Percentiles rank a stretch among this genome's conserved stretches.
Evolutionary conservation across 2,888 invertebrate species (phyloP).

Genomic region (Ferdinandea cuprea): DNA sequence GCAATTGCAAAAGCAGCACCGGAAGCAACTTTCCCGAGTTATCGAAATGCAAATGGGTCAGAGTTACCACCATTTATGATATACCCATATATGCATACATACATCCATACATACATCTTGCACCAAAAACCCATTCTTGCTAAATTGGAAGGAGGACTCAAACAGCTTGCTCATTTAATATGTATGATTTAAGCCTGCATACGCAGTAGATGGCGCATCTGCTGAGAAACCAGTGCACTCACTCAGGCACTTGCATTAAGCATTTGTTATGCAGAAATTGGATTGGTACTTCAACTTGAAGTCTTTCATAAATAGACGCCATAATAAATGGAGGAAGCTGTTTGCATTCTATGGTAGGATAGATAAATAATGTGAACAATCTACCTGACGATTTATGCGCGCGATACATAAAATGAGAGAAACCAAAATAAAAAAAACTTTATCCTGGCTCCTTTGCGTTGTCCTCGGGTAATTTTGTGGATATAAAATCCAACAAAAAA

Average conservation of each 20-base stretch:
- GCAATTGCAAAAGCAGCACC: slow-evolving; percentile 43
- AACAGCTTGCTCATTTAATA: slow-evolving; percentile 51
- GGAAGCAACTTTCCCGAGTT: slow-evolving; percentile 43
- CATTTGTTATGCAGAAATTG: slow-evolving; percentile 46
- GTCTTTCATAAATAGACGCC: slow-evolving; percentile 44
- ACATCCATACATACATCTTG: slow-evolving; percentile 13
- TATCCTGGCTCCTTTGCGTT: no score
- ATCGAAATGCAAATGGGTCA: slow-evolving; percentile 64
- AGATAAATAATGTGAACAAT: slow-evolving; percentile 42
- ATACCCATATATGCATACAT: not conserved
- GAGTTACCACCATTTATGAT: slow-evolving; percentile 46
- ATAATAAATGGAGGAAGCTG: slow-evolving; percentile 28
- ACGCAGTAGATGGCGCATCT: slow-evolving; percentile 51
- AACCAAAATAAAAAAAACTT: slow-evolving; percentile 24
- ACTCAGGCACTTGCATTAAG: slow-evolving; percentile 40
- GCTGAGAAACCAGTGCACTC: slow-evolving; percentile 19
- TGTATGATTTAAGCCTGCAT: slow-evolving; percentile 39
- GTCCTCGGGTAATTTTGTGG: not conserved
- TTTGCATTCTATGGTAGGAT: slow-evolving; percentile 5
- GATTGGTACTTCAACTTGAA: slow-evolving; percentile 45
- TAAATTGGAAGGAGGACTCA: slow-evolving; percentile 35
- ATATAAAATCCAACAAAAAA: not conserved
- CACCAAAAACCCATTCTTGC: slow-evolving; percentile 40
- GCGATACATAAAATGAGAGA: slow-evolving; percentile 18
- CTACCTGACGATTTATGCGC: slow-evolving; percentile 26